These are phyloP conservation scores for Aurelia coerulea DNA, from an alignment of 30 jellyfish, hydroid and myxozoan genomes.

Conservation along the genomic window DNA sequence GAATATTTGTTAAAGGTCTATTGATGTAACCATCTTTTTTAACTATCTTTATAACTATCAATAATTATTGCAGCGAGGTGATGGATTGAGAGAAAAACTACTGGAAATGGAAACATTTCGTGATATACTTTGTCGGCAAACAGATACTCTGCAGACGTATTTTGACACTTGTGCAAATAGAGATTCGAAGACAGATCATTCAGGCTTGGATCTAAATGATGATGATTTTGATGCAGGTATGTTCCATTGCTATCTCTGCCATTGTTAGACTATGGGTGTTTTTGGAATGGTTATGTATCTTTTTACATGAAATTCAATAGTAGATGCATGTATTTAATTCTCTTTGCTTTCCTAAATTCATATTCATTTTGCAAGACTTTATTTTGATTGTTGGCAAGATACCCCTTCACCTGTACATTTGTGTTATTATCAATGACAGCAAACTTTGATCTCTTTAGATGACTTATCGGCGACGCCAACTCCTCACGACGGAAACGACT, in stretches of 20 bases:
- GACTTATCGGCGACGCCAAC: slow-evolving; percentile 92
- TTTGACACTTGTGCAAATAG: slow-evolving; percentile 92
- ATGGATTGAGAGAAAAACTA: slow-evolving; percentile 87
- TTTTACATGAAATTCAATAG: too few species aligned
- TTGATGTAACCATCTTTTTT: not conserved
- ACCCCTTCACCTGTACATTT: too few species aligned
- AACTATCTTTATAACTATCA: not conserved
- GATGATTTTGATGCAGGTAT: slow-evolving; percentile 85
- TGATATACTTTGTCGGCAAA: slow-evolving; percentile 91
- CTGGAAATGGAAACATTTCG: slow-evolving; percentile 96
- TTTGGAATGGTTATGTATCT: too few species aligned
- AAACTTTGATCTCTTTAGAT: slow-evolving; percentile 1
- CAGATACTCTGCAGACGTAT: slow-evolving; percentile 88
- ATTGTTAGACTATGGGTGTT: too few species aligned
- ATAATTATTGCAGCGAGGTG: slow-evolving; percentile 67
- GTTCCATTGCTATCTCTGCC: not conserved
- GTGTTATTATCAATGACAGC: not conserved
- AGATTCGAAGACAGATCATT: slow-evolving; percentile 37
- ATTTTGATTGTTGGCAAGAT: too few species aligned
- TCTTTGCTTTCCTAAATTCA: too few species aligned
- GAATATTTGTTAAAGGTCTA: too few species aligned
- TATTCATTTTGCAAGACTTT: too few species aligned
- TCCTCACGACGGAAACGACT: slow-evolving; percentile 66
- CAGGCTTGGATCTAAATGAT: slow-evolving; percentile 76
- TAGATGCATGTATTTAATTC: too few species aligned